Evolutionary conservation across 2,797 vertebrate species (phyloP).

Genomic region (Silurus aristotelis): DNA sequence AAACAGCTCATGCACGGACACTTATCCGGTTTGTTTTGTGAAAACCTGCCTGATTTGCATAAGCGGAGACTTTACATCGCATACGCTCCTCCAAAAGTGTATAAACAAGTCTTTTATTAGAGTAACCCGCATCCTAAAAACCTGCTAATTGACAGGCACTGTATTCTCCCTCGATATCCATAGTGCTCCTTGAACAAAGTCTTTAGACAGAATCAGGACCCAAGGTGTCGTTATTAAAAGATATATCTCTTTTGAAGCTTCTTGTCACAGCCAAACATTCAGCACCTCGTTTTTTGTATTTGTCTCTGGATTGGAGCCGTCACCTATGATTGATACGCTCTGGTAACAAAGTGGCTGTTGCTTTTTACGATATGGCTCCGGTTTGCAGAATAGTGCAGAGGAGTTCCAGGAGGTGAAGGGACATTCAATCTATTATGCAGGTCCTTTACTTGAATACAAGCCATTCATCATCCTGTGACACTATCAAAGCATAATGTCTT

Average conservation of each 20-base stretch:
- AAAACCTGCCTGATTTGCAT: constrained; percentile 2
- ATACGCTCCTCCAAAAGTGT: background rate
- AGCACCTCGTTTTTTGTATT: constrained; percentile 13
- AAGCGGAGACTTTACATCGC: background rate
- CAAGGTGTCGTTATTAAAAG: background rate
- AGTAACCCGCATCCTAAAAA: background rate
- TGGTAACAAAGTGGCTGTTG: constrained; percentile 12
- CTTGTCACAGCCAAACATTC: constrained; percentile 1
- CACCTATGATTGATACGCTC: constrained; percentile 33
- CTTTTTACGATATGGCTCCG: constrained; percentile 16
- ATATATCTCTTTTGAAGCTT: constrained; percentile 19
- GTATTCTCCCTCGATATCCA: background rate
- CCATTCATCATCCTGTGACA: constrained; percentile 49
- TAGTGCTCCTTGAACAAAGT: background rate
- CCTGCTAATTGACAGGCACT: constrained; percentile 13
- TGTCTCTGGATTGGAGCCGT: constrained; percentile 22
- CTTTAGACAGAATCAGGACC: background rate
- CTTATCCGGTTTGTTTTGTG: background rate
- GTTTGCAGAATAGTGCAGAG: background rate
- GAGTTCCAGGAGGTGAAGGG: constrained; percentile 20
- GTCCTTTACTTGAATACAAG: constrained; percentile 29
- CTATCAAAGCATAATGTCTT: constrained; percentile 23
- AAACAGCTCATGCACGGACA: background rate
- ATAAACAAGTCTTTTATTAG: background rate
- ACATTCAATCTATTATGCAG: constrained; percentile 33